Percentiles rank a stretch among this genome's conserved stretches.
Conservation (phyloP, 2,113 vertebrate genomes). For the Ceratotherium simum region DNA sequence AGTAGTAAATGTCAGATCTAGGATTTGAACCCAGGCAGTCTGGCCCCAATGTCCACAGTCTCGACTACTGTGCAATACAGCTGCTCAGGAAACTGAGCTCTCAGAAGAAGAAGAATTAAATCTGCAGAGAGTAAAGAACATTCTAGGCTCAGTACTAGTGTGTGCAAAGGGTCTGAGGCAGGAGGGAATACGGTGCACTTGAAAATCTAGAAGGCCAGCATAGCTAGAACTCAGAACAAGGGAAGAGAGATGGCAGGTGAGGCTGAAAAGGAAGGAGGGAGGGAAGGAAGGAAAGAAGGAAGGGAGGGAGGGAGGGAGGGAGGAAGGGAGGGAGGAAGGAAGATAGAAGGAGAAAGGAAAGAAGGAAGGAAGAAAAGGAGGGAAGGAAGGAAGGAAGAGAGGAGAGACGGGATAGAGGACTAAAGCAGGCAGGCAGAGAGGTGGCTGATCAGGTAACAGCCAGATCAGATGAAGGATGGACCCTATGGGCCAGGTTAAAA, state of each 20-base stretch:
- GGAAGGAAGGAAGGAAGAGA: too few species aligned
- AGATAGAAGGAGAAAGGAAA: too few species aligned
- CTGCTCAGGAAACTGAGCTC: not conserved
- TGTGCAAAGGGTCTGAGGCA: not conserved
- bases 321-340: not conserved
- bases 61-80: not conserved
- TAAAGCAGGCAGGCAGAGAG: not conserved
- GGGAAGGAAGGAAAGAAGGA: not conserved
- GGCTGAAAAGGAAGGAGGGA: not conserved
- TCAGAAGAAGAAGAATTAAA: not conserved
- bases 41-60: not conserved
- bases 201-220: not conserved
- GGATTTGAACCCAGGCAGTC: not conserved
- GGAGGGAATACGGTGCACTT: not conserved
- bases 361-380: too few species aligned
- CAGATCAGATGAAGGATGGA: not conserved
- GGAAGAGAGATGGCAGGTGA: not conserved
- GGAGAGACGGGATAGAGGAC: too few species aligned
- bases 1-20: not conserved
- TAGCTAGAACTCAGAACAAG: not conserved
- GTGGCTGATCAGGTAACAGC: not conserved
- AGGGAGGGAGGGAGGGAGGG: fast-evolving
- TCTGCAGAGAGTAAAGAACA: not conserved
- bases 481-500: not conserved
- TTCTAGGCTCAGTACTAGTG: not conserved